These are phyloP conservation scores for Callitettix versicolor DNA, from an alignment of 1,140 invertebrate genomes.

Conservation along the genomic window DNA sequence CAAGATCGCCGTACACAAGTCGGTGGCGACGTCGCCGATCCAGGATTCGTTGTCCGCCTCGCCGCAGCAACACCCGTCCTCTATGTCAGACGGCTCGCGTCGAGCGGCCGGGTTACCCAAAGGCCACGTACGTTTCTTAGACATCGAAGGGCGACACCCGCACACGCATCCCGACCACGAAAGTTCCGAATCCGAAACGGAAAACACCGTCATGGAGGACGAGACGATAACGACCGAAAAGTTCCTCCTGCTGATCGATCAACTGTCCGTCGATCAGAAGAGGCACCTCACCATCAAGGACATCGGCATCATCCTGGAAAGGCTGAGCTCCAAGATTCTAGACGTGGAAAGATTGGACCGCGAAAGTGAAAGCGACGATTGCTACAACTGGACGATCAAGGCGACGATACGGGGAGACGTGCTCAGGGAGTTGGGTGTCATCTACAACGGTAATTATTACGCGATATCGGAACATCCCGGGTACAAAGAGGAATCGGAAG, in stretches of 20 bases:
- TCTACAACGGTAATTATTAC: conserved; percentile 92
- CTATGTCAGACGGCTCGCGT: conserved; percentile 34
- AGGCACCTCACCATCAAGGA: conserved; percentile 85
- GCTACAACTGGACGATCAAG: conserved; percentile 90
- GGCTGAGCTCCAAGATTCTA: conserved; percentile 82
- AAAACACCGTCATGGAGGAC: conserved; percentile 84
- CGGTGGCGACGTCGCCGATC: conserved; percentile 81
- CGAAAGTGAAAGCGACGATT: conserved; percentile 81
- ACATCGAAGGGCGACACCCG: conserved; percentile 43
- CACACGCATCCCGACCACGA: conserved; percentile 48
- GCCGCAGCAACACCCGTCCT: conserved; percentile 41
- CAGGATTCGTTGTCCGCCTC: conserved; percentile 66
- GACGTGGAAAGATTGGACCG: conserved; percentile 84
- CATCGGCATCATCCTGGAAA: conserved; percentile 86
- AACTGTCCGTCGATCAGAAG: conserved; percentile 82
- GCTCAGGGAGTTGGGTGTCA: conserved; percentile 77
- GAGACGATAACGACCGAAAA: conserved; percentile 79
- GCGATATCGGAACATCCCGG: conserved; percentile 87
- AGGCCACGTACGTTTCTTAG: conserved; percentile 62
- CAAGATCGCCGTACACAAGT: conserved; percentile 80
- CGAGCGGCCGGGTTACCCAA: conserved; percentile 27
- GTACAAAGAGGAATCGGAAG: conserved; percentile 77
- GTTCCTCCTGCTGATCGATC: conserved; percentile 84
- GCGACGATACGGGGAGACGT: conserved; percentile 84
- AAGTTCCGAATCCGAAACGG: conserved; percentile 83